Evolutionary conservation across 2,888 invertebrate species (phyloP).

Genomic region (Melieria picta): DNA sequence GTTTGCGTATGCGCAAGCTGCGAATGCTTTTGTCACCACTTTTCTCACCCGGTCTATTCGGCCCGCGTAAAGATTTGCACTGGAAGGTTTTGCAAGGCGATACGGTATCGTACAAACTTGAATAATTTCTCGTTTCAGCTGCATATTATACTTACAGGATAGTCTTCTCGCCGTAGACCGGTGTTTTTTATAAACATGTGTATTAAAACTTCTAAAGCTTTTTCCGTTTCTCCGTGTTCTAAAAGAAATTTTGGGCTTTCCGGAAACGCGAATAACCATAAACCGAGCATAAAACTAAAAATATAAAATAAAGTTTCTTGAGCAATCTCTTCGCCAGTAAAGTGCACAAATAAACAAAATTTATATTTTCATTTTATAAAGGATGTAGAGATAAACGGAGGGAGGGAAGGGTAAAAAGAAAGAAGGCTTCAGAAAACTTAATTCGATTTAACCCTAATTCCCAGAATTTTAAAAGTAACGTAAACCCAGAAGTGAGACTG

Average conservation of each 20-base stretch:
- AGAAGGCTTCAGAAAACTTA: too few species aligned
- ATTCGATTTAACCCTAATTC: too few species aligned
- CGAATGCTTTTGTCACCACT: constrained; percentile 72
- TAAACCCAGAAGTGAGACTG: too few species aligned
- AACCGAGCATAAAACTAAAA: constrained; percentile 53
- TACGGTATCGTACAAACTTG: not conserved
- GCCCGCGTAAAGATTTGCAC: constrained; percentile 77
- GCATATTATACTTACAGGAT: constrained; percentile 70
- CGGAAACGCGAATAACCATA: constrained; percentile 80
- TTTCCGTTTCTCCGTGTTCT: constrained; percentile 82
- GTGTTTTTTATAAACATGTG: constrained; percentile 78
- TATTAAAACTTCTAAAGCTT: constrained; percentile 75
- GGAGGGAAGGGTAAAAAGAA: too few species aligned
- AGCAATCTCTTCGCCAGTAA: too few species aligned
- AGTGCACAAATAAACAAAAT: too few species aligned
- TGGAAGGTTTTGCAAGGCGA: constrained; percentile 50
- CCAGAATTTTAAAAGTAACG: too few species aligned
- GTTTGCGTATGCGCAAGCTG: constrained; percentile 76
- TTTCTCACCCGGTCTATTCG: constrained; percentile 41
- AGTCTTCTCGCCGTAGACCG: constrained; percentile 75
- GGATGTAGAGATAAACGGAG: too few species aligned
- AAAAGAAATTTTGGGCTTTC: constrained; percentile 86
- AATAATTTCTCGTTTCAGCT: not conserved
- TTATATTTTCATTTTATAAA: too few species aligned
- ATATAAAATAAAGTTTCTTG: too few species aligned